A percentile compares a stretch with the other conserved stretches of the same genome.
Evolutionary conservation across 2,113 vertebrate species (phyloP).

Genomic region (Tachysurus fulvidraco): DNA sequence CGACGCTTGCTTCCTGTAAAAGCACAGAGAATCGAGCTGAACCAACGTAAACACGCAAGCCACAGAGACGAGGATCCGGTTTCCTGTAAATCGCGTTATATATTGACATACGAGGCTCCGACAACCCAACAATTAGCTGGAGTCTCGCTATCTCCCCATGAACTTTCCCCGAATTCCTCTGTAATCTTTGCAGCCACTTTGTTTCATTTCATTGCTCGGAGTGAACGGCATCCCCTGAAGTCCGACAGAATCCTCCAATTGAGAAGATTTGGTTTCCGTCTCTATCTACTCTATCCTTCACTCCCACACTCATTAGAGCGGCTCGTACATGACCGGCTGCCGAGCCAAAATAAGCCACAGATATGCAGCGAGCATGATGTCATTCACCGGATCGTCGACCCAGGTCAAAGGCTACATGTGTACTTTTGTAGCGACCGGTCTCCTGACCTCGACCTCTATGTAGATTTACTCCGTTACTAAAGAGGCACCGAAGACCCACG

Average conservation of each 20-base stretch:
- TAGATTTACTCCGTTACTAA: constrained; percentile 8
- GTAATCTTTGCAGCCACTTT: constrained; percentile 18
- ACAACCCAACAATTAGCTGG: constrained; percentile 22
- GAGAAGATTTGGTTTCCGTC: constrained; percentile 39
- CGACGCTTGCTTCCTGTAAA: constrained; percentile 38
- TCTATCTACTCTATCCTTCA: constrained; percentile 3
- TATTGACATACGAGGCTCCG: constrained; percentile 44
- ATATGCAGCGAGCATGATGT: constrained; percentile 41
- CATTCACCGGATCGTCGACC: constrained; percentile 34
- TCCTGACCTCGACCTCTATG: background rate
- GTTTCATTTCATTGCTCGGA: constrained; percentile 25
- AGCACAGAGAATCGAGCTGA: constrained; percentile 14
- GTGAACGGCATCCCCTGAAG: constrained; percentile 39
- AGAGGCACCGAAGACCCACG: background rate
- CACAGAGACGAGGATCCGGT: constrained; percentile 47
- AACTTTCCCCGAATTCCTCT: constrained; percentile 34
- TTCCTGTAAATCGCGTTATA: constrained; percentile 56
- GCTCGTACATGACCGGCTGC: background rate
- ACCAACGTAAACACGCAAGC: constrained; percentile 26
- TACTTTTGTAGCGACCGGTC: constrained; percentile 47
- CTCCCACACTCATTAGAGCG: constrained; percentile 5
- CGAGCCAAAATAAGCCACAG: constrained; percentile 37
- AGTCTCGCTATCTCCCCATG: constrained; percentile 25
- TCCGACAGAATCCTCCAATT: constrained; percentile 23
- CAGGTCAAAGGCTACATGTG: constrained; percentile 42